Evolutionary conservation across 64 coral and sea anemone genomes (phyloP).

Genomic region (Actinia equina): DNA sequence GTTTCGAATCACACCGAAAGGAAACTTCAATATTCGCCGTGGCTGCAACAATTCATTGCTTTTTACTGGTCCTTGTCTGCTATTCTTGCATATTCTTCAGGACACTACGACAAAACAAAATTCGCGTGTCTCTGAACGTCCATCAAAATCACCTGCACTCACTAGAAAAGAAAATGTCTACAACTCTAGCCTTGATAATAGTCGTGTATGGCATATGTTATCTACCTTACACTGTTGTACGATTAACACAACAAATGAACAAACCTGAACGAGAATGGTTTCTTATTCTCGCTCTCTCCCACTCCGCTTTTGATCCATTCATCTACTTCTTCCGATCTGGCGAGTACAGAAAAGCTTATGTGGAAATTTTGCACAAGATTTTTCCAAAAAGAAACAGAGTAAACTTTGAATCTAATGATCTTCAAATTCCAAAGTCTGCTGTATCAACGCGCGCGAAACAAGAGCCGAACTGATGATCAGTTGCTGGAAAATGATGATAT

Average conservation of each 20-base stretch:
- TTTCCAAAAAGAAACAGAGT: neutral
- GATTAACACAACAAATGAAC: neutral
- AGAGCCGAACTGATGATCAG: too few species aligned
- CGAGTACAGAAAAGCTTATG: neutral
- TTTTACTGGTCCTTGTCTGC: neutral
- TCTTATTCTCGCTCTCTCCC: neutral
- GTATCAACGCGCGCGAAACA: too few species aligned
- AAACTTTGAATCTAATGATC: neutral
- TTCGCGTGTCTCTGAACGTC: neutral
- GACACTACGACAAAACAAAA: neutral
- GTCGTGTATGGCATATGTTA: neutral
- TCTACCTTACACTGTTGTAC: neutral
- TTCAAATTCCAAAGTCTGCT: too few species aligned
- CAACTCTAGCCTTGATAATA: neutral
- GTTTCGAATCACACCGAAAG: neutral
- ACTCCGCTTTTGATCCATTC: neutral
- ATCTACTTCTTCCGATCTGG: neutral
- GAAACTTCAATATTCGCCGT: neutral
- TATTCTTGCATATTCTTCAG: neutral
- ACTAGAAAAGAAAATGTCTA: neutral
- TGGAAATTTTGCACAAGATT: neutral
- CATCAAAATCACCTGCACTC: neutral
- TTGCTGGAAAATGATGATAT: too few species aligned
- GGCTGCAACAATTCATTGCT: neutral
- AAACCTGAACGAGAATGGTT: neutral